These are phyloP conservation scores for Sphenopsis melanotis DNA, from an alignment of 2,797 vertebrate genomes.

Conservation along the genomic window DNA sequence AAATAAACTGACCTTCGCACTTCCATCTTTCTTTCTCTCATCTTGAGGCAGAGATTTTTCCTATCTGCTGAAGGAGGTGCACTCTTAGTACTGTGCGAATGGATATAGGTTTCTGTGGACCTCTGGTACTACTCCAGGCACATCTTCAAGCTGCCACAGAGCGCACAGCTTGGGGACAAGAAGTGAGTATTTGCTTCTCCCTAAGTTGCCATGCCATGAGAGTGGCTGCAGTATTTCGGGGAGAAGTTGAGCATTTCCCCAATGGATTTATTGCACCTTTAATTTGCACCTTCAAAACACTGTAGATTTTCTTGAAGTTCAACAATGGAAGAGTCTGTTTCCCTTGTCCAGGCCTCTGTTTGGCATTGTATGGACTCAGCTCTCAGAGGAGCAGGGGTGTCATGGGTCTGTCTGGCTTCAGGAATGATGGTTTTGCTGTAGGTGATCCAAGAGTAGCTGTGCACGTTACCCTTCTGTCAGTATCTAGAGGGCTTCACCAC, in stretches of 20 bases:
- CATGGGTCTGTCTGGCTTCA: background rate
- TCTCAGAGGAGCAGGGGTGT: accelerated
- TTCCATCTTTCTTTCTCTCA: background rate
- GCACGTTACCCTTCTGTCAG: background rate
- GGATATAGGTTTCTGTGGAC: background rate
- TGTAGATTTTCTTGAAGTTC: background rate
- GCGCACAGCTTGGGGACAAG: background rate
- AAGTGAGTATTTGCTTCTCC: background rate
- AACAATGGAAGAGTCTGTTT: background rate
- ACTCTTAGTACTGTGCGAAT: background rate
- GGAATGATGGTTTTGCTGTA: background rate
- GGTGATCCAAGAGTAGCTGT: background rate
- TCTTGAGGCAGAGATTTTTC: background rate
- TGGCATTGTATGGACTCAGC: background rate
- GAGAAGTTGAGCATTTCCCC: background rate
- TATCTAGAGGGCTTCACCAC: background rate
- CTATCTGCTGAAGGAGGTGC: background rate
- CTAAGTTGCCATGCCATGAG: background rate
- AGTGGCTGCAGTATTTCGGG: background rate
- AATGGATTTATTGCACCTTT: background rate
- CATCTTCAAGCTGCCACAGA: background rate
- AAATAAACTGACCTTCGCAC: background rate
- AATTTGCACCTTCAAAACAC: background rate
- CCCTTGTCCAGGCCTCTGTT: accelerated
- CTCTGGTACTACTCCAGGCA: background rate